Conservation (phyloP, 2,797 vertebrate genomes). For the Spea hammondii region DNA sequence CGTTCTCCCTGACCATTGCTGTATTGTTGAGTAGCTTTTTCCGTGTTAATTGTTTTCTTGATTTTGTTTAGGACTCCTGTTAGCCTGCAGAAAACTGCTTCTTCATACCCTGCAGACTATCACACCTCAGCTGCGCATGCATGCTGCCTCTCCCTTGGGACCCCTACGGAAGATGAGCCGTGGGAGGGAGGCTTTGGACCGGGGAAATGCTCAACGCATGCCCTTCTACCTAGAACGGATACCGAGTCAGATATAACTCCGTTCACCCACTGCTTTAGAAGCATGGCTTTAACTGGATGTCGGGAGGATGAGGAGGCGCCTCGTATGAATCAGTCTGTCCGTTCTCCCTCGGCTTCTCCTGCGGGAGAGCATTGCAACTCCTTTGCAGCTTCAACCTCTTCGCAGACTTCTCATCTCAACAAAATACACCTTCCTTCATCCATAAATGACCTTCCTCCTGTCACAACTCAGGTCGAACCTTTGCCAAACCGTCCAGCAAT, state of each 20-base stretch:
- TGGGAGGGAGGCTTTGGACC: constrained; percentile 10
- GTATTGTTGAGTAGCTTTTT: no score
- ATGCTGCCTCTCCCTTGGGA: constrained; percentile 48
- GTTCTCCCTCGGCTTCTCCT: not conserved
- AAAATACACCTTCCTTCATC: not conserved
- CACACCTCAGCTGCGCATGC: constrained; percentile 1
- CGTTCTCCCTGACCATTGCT: no score
- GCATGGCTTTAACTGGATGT: constrained; percentile 20
- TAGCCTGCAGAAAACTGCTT: not conserved
- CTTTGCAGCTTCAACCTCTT: not conserved
- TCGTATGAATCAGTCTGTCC: not conserved
- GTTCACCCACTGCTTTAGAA: constrained; percentile 35
- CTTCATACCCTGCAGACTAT: not conserved
- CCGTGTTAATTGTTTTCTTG: not conserved
- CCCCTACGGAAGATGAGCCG: constrained; percentile 54
- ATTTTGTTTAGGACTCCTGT: constrained; percentile 4
- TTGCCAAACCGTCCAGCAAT: not conserved
- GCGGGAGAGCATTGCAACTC: not conserved
- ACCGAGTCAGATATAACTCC: constrained; percentile 29
- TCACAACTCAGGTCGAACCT: constrained; percentile 30
- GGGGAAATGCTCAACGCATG: constrained; percentile 10
- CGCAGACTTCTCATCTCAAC: not conserved
- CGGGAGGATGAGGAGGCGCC: not conserved
- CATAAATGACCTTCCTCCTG: constrained; percentile 1
- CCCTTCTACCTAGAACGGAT: constrained; percentile 6